Evolutionary conservation across 2,888 invertebrate species (phyloP).

Genomic region (Drosophila leonis): DNA sequence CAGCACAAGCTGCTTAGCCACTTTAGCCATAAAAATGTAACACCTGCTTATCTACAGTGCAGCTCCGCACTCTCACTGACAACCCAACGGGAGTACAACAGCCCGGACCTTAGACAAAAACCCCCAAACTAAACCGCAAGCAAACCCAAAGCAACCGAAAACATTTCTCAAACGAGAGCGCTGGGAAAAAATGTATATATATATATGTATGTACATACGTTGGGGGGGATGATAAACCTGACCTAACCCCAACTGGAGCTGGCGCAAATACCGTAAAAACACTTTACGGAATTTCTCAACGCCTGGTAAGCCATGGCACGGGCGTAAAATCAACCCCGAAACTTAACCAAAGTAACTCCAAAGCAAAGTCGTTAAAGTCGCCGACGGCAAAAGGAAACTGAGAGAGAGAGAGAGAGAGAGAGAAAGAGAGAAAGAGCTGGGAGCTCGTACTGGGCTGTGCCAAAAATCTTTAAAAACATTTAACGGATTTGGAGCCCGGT

Average conservation of each 20-base stretch:
- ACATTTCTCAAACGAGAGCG: conserved; percentile 69
- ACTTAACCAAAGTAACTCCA: conserved; percentile 47
- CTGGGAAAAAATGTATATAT: conserved; percentile 18
- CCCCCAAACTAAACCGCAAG: conserved; percentile 57
- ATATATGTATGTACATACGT: background rate
- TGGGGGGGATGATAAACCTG: conserved; percentile 53
- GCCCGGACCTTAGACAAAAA: background rate
- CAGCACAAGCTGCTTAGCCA: conserved; percentile 71
- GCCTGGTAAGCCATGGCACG: conserved; percentile 75
- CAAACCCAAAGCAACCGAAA: conserved; percentile 73
- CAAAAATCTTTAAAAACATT: conserved; percentile 77
- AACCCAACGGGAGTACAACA: background rate
- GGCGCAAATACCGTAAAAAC: conserved; percentile 79
- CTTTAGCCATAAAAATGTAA: conserved; percentile 75
- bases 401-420: background rate
- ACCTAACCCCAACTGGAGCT: conserved; percentile 63
- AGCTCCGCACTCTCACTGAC: conserved; percentile 13
- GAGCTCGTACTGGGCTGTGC: background rate
- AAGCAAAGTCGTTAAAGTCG: conserved; percentile 67
- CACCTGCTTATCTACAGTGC: conserved; percentile 75
- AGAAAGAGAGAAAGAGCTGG: background rate
- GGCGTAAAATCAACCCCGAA: conserved; percentile 79
- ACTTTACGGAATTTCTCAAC: conserved; percentile 82
- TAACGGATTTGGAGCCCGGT: conserved; percentile 66
- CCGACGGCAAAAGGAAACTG: conserved; percentile 65